Evolutionary conservation across 2,113 vertebrate genomes (phyloP).

Genomic region (Malaclemys terrapin): DNA sequence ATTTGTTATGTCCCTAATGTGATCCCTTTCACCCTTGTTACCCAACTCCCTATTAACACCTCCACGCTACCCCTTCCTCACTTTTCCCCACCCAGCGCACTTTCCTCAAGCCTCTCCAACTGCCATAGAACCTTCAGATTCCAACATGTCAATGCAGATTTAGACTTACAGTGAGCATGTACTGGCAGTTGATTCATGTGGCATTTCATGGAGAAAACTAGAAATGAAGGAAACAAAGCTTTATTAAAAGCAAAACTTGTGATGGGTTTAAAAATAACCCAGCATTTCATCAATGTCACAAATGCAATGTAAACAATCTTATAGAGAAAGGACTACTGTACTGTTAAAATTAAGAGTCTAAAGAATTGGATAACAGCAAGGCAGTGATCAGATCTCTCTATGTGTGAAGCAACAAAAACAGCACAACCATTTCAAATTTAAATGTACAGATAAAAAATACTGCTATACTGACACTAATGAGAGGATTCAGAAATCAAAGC

Average conservation of each 20-base stretch:
- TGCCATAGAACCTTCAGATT: background rate
- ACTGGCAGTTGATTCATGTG: background rate
- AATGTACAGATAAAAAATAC: too few relatives aligned
- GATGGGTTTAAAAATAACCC: too few relatives aligned
- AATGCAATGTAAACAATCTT: background rate
- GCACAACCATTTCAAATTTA: too few relatives aligned
- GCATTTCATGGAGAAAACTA: background rate
- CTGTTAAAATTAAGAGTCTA: background rate
- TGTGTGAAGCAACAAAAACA: too few relatives aligned
- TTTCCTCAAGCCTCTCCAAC: background rate
- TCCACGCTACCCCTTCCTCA: background rate
- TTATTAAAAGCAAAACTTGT: too few relatives aligned
- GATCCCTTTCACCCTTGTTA: background rate
- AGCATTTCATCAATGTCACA: background rate
- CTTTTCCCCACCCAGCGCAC: background rate
- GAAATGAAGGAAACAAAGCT: background rate
- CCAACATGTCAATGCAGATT: background rate
- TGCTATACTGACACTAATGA: too few relatives aligned
- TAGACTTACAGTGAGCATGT: background rate
- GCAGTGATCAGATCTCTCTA: too few relatives aligned
- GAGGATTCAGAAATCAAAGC: too few relatives aligned
- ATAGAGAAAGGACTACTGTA: background rate
- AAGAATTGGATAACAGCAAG: background rate
- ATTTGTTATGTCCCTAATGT: background rate
- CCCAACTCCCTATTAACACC: background rate